phyloP scores from a whole-genome alignment of 2,888 invertebrate genomes.

The Galerucella nymphaeae region DNA sequence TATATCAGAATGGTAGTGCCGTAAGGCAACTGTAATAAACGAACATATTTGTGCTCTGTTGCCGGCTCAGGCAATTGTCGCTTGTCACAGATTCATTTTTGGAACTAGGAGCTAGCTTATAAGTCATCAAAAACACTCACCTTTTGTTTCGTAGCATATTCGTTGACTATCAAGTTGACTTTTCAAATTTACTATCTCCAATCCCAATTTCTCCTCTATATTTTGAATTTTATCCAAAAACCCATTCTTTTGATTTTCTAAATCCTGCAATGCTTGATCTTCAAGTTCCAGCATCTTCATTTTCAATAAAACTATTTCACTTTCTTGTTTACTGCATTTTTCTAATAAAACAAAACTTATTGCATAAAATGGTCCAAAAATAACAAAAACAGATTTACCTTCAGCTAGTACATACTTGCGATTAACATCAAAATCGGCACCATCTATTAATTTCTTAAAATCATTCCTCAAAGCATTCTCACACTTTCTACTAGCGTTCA shows the following conservation, averaged over 20 bases:
- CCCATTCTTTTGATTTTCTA: slow-evolving; percentile 31
- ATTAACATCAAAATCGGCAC: slow-evolving; percentile 35
- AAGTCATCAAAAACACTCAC: too few species aligned
- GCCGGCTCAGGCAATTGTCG: too few species aligned
- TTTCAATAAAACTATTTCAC: slow-evolving; percentile 30
- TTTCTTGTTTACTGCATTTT: slow-evolving; percentile 34
- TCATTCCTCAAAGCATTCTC: slow-evolving; percentile 30
- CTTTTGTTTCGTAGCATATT: slow-evolving; percentile 40
- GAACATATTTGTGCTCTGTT: too few species aligned
- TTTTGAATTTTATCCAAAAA: slow-evolving; percentile 33
- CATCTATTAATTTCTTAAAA: slow-evolving; percentile 34
- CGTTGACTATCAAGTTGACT: slow-evolving; percentile 40
- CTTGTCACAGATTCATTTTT: too few species aligned
- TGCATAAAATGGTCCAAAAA: not conserved
- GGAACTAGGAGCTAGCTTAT: too few species aligned
- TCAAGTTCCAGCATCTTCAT: slow-evolving; percentile 29
- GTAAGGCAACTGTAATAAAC: too few species aligned
- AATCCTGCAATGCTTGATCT: slow-evolving; percentile 25
- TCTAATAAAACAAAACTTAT: slow-evolving; percentile 20
- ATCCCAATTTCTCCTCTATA: slow-evolving; percentile 26
- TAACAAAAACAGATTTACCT: slow-evolving; percentile 37
- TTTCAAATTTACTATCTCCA: slow-evolving; percentile 36
- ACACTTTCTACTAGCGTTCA: slow-evolving; percentile 33
- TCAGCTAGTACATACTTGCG: slow-evolving; percentile 40
- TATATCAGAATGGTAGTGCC: too few species aligned